These are phyloP conservation scores for Chionomys nivalis DNA, from an alignment of 2,113 vertebrate genomes.

Conservation along the genomic window DNA sequence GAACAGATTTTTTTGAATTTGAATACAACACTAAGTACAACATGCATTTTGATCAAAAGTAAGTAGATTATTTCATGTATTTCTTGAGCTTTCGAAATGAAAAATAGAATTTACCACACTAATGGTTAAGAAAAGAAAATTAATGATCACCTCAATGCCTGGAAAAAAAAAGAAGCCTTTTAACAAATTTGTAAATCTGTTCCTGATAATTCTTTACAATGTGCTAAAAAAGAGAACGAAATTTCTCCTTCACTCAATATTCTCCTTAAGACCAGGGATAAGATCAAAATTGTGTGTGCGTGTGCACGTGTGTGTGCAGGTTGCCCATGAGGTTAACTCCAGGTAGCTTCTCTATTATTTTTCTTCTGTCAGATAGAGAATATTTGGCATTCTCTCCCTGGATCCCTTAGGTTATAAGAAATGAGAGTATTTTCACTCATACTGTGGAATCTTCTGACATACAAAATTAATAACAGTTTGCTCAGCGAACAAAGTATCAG, in stretches of 20 bases:
- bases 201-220: neutral
- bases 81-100: neutral
- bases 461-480: neutral
- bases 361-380: neutral
- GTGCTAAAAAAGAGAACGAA: neutral
- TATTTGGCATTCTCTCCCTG: neutral
- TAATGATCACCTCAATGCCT: neutral
- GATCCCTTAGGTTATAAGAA: neutral
- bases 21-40: neutral
- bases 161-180: neutral
- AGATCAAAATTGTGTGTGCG: neutral
- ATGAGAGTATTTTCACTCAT: neutral
- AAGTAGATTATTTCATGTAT: neutral
- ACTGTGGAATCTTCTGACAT: neutral
- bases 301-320: too few species aligned
- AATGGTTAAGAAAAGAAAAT: neutral
- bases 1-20: neutral
- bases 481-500: neutral
- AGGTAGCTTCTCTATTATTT: neutral
- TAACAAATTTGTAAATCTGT: neutral
- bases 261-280: neutral
- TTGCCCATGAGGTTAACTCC: too few species aligned
- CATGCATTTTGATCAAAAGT: neutral
- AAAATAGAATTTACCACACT: neutral
- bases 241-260: neutral